phyloP scores from a whole-genome alignment of 2,113 vertebrate species.

The Dinomys branickii region DNA sequence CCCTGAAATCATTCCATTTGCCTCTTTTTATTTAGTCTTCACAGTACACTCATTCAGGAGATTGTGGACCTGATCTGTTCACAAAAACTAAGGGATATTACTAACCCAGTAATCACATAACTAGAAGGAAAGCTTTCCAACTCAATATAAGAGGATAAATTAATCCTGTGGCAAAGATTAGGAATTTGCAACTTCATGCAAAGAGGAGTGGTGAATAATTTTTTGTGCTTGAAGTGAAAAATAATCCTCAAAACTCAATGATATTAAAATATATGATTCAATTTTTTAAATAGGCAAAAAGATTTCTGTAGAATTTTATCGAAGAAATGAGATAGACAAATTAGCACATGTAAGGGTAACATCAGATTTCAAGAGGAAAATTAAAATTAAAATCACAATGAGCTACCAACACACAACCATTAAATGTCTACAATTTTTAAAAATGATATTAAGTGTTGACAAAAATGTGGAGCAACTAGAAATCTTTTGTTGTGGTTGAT shows the following conservation, averaged over 20 bases:
- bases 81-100: too few species aligned
- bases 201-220: not conserved
- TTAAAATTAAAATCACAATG: not conserved
- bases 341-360: not conserved
- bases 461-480: not conserved
- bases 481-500: too few species aligned
- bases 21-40: too few species aligned
- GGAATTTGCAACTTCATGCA: not conserved
- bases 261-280: not conserved
- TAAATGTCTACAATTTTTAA: not conserved
- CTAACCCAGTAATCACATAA: not conserved
- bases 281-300: not conserved
- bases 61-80: too few species aligned
- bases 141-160: not conserved
- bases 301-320: not conserved
- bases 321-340: not conserved
- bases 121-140: not conserved
- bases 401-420: not conserved
- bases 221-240: not conserved
- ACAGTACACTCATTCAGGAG: too few species aligned
- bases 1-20: too few species aligned
- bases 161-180: not conserved
- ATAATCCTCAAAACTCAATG: not conserved
- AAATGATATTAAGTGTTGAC: not conserved
- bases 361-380: not conserved